Evolutionary conservation across 2,888 invertebrate species (phyloP).

Genomic region (Keiferia lycopersicella): DNA sequence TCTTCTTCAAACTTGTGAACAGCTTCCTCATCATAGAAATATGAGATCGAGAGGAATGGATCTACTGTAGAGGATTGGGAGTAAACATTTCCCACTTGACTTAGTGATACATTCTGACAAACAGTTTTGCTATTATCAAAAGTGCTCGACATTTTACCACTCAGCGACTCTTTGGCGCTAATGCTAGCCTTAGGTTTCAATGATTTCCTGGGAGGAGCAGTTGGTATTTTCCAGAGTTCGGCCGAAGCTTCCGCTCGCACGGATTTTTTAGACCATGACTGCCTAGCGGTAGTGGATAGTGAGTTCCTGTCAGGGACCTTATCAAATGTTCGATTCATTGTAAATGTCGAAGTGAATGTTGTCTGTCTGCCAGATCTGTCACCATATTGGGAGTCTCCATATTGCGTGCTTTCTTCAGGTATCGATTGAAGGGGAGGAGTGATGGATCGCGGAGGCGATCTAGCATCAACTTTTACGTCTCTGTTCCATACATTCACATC

Average conservation of each 20-base stretch:
- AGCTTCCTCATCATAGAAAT: conserved; percentile 85
- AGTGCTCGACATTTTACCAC: conserved; percentile 49
- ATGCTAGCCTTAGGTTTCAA: conserved; percentile 48
- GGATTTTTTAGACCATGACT: conserved; percentile 69
- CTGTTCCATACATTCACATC: conserved; percentile 67
- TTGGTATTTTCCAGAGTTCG: conserved; percentile 68
- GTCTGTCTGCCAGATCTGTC: conserved; percentile 58
- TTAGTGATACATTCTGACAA: conserved; percentile 64
- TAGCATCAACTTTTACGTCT: conserved; percentile 50
- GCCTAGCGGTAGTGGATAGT: conserved; percentile 45
- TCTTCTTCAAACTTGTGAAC: conserved; percentile 85
- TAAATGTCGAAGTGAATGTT: conserved; percentile 68
- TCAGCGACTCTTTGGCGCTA: conserved; percentile 46
- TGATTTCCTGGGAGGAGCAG: conserved; percentile 49
- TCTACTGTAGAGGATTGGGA: conserved; percentile 81
- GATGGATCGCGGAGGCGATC: conserved; percentile 65
- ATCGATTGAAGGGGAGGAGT: conserved; percentile 72
- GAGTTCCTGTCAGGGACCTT: conserved; percentile 47
- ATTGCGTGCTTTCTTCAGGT: conserved; percentile 72
- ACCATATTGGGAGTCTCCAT: conserved; percentile 58
- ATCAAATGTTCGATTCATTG: conserved; percentile 71
- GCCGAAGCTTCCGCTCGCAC: conserved; percentile 53
- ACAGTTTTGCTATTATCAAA: conserved; percentile 67
- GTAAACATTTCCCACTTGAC: conserved; percentile 68
- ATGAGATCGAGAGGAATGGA: conserved; percentile 84